Conservation (phyloP, 2,888 invertebrate genomes). For the Tuberolachnus salignus region DNA sequence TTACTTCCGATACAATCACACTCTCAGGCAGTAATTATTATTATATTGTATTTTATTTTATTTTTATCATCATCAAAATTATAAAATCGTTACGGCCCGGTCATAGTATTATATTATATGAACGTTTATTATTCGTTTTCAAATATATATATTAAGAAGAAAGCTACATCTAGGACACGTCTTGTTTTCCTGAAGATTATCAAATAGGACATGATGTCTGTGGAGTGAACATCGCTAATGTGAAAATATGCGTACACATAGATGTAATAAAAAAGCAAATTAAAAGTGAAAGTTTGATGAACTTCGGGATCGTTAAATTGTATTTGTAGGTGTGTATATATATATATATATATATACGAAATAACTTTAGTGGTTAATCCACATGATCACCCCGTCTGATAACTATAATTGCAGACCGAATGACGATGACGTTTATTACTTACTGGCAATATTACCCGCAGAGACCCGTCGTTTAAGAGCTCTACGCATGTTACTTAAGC, state of each 20-base stretch:
- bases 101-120: no score
- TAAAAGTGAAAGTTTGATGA: conserved; percentile 38
- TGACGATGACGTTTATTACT: no score
- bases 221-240: conserved; percentile 38
- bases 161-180: conserved; percentile 31
- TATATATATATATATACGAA: background rate
- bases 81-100: background rate
- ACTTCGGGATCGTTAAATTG: conserved; percentile 6
- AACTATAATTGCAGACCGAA: no score
- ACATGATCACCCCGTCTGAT: no score
- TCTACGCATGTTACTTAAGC: no score
- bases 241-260: conserved; percentile 4
- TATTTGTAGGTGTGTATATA: background rate
- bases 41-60: conserved; percentile 21
- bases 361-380: no score
- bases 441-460: no score
- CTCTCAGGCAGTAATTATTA: background rate
- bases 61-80: no score
- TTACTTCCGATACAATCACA: no score
- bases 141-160: conserved; percentile 27
- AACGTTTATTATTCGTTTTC: conserved; percentile 11
- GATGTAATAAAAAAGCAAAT: background rate
- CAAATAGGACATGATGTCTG: conserved; percentile 7
- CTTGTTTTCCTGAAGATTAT: conserved; percentile 13
- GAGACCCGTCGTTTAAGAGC: no score